Evolutionary conservation across 2,888 invertebrate genomes (phyloP), one percentile per base, ranked within the genome.

Genomic region (Acanthosepion pharaonis): DNA sequence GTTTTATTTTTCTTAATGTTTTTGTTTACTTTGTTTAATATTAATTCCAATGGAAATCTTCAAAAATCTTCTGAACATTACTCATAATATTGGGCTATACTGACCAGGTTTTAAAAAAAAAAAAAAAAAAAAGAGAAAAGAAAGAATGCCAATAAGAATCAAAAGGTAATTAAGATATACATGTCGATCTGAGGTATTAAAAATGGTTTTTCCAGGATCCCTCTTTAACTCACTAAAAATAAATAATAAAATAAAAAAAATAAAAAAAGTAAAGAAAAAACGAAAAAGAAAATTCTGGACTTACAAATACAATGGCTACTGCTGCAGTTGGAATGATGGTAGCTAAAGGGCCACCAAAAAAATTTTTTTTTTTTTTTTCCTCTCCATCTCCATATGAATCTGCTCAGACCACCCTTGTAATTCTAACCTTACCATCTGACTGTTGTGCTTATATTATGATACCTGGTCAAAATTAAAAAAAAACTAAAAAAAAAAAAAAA

Each of bases 1-100:
- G n/a, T n/a, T n/a, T n/a, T 78, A 78, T 78, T 78, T 78, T 78
- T 78, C n/a, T n/a, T 78, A n/a, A 78, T 78, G 78, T 78, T 78
- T 78, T 15, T 78, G 78, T 78, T 78, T 78, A 78, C n/a, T 78
- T 33, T n/a, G 78, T 33, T 59, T 59, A 59, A 59, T 59, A 59
- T 59, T 59, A 59, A 59, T 59, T 78, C n/a, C 18, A n/a, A 78
- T 33, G 23, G n/a, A 78, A 78, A 78, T n/a, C 78, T 78, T 78
- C 11, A n/a, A 78, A 64, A 28, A 78, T 78, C 59, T 59, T 59
- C 59, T 6, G 23, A 59, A 59, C 59, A 59, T 59, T 59, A 59
- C 23, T 59, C 59, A 59, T 59, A 59, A 78, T 78, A 78, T 78
- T 33, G n/a, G 78, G 78, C 78, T 15, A 78, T n/a, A 78, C n/a